These are phyloP conservation scores for Xanthorhoe spadicearia DNA, from an alignment of 2,888 invertebrate species.

Conservation along the genomic window DNA sequence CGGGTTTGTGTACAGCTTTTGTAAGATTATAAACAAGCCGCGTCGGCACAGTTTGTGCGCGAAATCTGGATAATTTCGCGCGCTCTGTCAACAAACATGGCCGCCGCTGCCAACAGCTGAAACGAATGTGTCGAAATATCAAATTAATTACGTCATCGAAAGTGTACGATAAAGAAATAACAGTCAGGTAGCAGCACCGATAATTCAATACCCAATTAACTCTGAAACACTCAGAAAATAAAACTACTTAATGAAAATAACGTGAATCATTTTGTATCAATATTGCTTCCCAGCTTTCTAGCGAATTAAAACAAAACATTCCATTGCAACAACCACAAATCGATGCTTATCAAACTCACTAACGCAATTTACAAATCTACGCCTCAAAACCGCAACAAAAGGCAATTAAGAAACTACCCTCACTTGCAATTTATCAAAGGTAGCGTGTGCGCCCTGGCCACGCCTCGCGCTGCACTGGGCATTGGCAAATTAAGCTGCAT, in stretches of 20 bases:
- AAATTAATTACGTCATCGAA: slow-evolving; percentile 57
- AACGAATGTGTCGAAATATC: slow-evolving; percentile 65
- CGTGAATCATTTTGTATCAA: not conserved
- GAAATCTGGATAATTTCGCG: slow-evolving; percentile 81
- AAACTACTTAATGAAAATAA: no score
- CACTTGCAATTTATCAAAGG: slow-evolving; percentile 34
- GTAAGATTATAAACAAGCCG: slow-evolving; percentile 65
- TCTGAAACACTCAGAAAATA: no score
- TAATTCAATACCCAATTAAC: no score
- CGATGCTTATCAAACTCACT: slow-evolving; percentile 29
- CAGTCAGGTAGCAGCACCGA: not conserved
- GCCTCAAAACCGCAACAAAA: slow-evolving; percentile 34
- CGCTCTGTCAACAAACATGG: slow-evolving; percentile 72
- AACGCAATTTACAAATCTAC: slow-evolving; percentile 35
- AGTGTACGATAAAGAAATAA: slow-evolving; percentile 45
- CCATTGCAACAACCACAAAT: slow-evolving; percentile 16
- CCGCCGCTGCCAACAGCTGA: slow-evolving; percentile 51
- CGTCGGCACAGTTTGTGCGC: slow-evolving; percentile 59
- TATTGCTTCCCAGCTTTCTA: not conserved
- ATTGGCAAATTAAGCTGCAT: slow-evolving; percentile 22
- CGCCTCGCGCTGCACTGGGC: slow-evolving; percentile 25
- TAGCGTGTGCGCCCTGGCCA: slow-evolving; percentile 17
- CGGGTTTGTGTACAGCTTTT: slow-evolving; percentile 51
- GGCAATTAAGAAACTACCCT: slow-evolving; percentile 37
- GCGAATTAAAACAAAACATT: slow-evolving; percentile 9